Base-by-base conservation (phyloP, 2,888 invertebrate species). In the Cantharis lateralis region DNA sequence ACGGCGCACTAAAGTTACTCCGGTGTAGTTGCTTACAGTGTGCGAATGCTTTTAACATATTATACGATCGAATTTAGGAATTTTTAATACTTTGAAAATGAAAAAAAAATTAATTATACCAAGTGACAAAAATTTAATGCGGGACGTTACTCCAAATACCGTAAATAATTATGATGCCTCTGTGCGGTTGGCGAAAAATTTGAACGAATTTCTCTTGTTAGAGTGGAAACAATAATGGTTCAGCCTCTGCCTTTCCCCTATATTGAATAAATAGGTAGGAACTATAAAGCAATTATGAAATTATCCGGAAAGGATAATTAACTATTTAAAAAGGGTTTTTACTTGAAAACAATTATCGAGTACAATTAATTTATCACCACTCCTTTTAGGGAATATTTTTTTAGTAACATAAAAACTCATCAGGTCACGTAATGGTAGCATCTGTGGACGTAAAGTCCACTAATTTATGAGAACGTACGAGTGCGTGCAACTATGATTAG, bases 401-500 rank as follows among this genome's bases (percentile, higher is more conserved):
- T 79, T 72, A 78, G 64, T 78, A 72, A 73, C 78, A 79, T 80
- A 80, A 81, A n/a, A 81, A 80, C 81, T 81, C 80, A 80, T 81
- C 80, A 78, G 79, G 82, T 82, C 82, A 82, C 82, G 82, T 81
- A 81, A 82, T 78, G 80, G 78, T 78, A 80, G 81, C 76, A 80
- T 81, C 81, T 82, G 81, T 81, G 83, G 84, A 84, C 84, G 83
- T 84, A 82, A 84, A 84, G 84, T 83, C 84, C 82, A 80, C 81
- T 84, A 86, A 86, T 85, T 85, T 85, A 85, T 84, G 83, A 81
- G 81, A 81, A 81, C 81, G 81, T 82, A 81, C 78, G 77, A 80
- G 84, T 85, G 86, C 86, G 85, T 86, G 86, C 82, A 80, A 80
- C 83, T 82, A 85, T 84, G 85, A 86, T 86, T 85, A 86, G 86